These are phyloP conservation scores for Drosophila baimaii DNA, from an alignment of 1,140 invertebrate genomes.

Conservation along the genomic window DNA sequence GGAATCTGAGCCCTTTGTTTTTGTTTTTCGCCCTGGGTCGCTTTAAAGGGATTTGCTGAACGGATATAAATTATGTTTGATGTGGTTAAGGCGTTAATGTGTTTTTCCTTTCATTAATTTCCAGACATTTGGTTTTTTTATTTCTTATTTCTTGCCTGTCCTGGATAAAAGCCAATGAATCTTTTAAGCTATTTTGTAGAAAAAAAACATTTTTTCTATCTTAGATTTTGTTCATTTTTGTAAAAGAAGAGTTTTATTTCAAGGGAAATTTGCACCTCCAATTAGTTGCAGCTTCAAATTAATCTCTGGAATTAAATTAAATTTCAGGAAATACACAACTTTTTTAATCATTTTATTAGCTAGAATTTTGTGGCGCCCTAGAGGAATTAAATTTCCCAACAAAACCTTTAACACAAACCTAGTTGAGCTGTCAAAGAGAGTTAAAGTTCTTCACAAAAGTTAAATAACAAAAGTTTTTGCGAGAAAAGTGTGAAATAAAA, in stretches of 20 bases:
- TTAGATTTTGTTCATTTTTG: not conserved
- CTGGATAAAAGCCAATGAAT: conserved; percentile 10
- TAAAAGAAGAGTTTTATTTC: not conserved
- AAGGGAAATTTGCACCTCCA: not conserved
- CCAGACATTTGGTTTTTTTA: conserved; percentile 6
- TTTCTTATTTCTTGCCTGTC: not conserved
- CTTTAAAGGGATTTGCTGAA: conserved; percentile 17
- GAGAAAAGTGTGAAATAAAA: not conserved
- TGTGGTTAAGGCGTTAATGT: conserved; percentile 40
- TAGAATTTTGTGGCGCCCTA: not conserved
- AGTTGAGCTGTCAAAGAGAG: not conserved
- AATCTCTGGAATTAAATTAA: not conserved
- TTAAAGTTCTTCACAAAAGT: not conserved
- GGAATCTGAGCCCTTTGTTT: conserved; percentile 32
- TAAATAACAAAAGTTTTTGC: conserved; percentile 3
- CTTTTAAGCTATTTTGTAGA: not conserved
- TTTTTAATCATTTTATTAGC: not conserved
- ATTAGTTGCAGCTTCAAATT: too few relatives aligned
- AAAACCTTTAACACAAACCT: not conserved
- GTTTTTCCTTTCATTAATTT: conserved; percentile 31
- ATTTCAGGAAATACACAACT: not conserved
- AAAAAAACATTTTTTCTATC: not conserved
- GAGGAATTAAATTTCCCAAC: not conserved
- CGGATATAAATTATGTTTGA: conserved; percentile 42
- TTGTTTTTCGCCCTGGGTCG: not conserved